phyloP scores from a whole-genome alignment of 1,140 invertebrate genomes.

The Rhyzopertha dominica region DNA sequence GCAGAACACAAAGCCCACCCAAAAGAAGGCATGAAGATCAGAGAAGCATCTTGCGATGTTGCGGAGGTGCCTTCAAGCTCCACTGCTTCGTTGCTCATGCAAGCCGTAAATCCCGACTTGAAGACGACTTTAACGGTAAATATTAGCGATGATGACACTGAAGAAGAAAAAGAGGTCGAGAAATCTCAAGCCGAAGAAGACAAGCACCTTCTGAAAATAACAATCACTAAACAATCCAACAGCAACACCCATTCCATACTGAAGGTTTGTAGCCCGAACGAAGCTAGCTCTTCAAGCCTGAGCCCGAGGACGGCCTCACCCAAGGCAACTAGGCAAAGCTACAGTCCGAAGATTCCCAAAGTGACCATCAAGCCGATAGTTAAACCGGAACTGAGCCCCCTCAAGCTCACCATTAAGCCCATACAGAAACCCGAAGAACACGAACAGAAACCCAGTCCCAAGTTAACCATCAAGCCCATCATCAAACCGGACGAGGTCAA shows the following conservation, averaged over 20 bases:
- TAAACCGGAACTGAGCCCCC: conserved; percentile 31
- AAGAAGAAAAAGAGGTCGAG: neutral
- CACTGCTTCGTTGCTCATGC: too few relatives aligned
- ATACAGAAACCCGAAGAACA: conserved; percentile 33
- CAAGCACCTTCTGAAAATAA: conserved; percentile 40
- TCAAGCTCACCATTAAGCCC: conserved; percentile 43
- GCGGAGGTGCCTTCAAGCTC: too few relatives aligned
- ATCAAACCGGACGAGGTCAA: conserved; percentile 31
- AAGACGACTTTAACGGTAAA: too few relatives aligned
- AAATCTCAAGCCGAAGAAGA: conserved; percentile 1
- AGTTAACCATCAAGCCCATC: conserved; percentile 37
- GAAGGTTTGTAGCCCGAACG: conserved; percentile 37
- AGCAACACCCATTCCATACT: conserved; percentile 41
- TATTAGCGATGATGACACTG: too few relatives aligned
- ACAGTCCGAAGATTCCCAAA: conserved; percentile 40
- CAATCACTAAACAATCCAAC: conserved; percentile 42
- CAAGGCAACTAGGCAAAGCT: too few relatives aligned
- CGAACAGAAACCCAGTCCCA: conserved; percentile 36
- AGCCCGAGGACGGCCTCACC: too few relatives aligned
- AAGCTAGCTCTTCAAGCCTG: too few relatives aligned
- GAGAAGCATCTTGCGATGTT: too few relatives aligned
- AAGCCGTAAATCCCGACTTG: too few relatives aligned
- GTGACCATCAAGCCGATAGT: conserved; percentile 42
- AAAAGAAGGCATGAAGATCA: too few relatives aligned
- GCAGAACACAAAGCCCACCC: too few relatives aligned